Base-by-base conservation (phyloP, 2,888 invertebrate genomes). In the Sphaerolaimus hirsutus region DNA sequence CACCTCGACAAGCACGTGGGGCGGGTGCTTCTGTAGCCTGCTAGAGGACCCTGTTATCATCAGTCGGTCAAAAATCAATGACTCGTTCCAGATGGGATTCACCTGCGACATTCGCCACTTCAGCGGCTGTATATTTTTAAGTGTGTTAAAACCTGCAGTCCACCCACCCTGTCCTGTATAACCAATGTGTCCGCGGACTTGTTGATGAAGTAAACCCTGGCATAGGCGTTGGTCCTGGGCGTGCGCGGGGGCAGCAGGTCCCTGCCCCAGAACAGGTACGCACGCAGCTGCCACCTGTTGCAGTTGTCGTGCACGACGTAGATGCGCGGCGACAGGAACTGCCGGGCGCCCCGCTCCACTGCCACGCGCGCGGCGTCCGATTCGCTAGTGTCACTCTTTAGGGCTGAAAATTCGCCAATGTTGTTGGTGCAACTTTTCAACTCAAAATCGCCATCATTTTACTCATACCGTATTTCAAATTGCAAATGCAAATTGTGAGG, bases 51-150 rank as follows among this genome's bases (percentile, higher is more conserved):
- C 48, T 2, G 26, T 12, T 14, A 47, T n/a, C 17, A 32, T 7
- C 2, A 35, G 17, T 12, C 26, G 14, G 7, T 53, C 49, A 46
- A 60, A 58, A 5, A 59, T 46, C n/a, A 60, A 44, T 5, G 57
- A 58, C 47, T 60, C 57, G 44, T 56, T 56, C 55, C 54, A 60
- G 41, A 59, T 52, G 4, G 60, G 59, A 51, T 60, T 59, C 40
- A 53, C 49, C 41, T 53, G 51, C 25, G 51, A 48, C n/a, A 17
- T 4, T 17, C 19, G 36, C 36, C 14, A 3, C n/a, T n/a, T n/a
- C n/a, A n/a, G n/a, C n/a, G n/a, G n/a, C n/a, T n/a, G n/a, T n/a
- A n/a, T n/a, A n/a, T n/a, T n/a, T n/a, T n/a, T n/a, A n/a, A n/a
- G n/a, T n/a, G n/a, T n/a, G n/a, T n/a, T n/a, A n/a, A n/a, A n/a